Base-by-base conservation (phyloP, 2,888 invertebrate genomes). In the Dermolepida albohirtum region DNA sequence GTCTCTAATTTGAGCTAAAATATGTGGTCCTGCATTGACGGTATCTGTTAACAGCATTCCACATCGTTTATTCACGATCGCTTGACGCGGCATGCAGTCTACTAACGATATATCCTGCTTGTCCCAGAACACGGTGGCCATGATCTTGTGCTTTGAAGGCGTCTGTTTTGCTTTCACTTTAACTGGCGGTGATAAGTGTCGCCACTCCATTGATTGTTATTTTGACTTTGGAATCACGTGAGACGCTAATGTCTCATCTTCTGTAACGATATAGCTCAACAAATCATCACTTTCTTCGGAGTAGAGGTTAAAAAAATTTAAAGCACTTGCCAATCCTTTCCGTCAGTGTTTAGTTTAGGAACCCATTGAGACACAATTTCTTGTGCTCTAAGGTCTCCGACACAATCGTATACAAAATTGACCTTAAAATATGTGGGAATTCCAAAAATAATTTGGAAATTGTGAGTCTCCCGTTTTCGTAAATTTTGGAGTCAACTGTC, bases 21-120 rank as follows among this genome's bases (percentile, higher is more conserved):
- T 55, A 55, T 14, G 27, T 55, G 29, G 39, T 55, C 41, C 29
- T 52, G 52, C 10, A 64, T 64, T 64, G 52, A 54, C 34, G 44
- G 29, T n/a, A 54, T 5, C 29, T 2, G 54, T 29, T 47, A 29
- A 49, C 44, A 65, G 29, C 17, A 43, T 44, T 29, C 44, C 50
- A 64, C 55, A 52, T 12, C 34, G 34, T 14, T 44, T 29, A 16
- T 54, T 65, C n/a, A n/a, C n/a, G n/a, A 44, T 54, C 43, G 41
- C 54, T 17, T 29, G n/a, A 22, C 16, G 44, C 16, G 4, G 27
- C 11, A 8, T n/a, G 5, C 16, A 64, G n/a, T 50, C 44, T 44
- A 27, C 43, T 54, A 12, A 55, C 43, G 17, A 12, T 52, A 52
- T 12, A 51, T 11, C n/a, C 10, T 27, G 2, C 47, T 12, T 47